Conservation (phyloP, 2,113 vertebrate genomes). For the Odocoileus hemionus region DNA sequence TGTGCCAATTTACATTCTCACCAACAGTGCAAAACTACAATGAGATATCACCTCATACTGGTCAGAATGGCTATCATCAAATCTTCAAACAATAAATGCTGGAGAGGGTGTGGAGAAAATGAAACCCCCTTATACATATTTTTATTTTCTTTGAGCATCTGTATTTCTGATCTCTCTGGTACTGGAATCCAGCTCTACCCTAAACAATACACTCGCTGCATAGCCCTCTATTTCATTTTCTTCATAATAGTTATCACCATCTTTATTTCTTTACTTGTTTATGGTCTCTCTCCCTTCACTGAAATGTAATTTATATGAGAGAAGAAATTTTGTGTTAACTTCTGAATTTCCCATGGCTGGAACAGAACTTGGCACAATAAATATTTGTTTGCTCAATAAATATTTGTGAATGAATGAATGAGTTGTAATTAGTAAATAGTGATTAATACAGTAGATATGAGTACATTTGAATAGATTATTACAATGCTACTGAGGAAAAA, state of each 20-base stretch:
- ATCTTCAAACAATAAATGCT: background rate
- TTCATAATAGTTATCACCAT: background rate
- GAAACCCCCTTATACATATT: background rate
- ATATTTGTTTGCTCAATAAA: background rate
- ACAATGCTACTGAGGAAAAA: background rate
- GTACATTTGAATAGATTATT: background rate
- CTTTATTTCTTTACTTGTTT: background rate
- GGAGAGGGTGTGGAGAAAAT: background rate
- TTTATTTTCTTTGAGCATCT: background rate
- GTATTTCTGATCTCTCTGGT: background rate
- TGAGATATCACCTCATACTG: background rate
- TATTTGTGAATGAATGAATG: background rate
- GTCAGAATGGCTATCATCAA: background rate
- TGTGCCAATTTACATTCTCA: background rate
- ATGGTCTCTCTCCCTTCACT: background rate
- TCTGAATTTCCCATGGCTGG: background rate
- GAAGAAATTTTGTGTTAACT: background rate
- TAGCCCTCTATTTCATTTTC: background rate
- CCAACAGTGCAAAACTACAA: background rate
- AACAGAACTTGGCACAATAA: background rate
- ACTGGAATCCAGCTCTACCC: background rate
- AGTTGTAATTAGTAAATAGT: background rate
- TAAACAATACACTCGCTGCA: background rate
- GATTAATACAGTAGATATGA: background rate
- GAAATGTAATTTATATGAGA: background rate